Percentiles rank a stretch among this genome's conserved stretches.
Evolutionary conservation across 2,113 vertebrate genomes (phyloP).

Genomic region (Rana temporaria): DNA sequence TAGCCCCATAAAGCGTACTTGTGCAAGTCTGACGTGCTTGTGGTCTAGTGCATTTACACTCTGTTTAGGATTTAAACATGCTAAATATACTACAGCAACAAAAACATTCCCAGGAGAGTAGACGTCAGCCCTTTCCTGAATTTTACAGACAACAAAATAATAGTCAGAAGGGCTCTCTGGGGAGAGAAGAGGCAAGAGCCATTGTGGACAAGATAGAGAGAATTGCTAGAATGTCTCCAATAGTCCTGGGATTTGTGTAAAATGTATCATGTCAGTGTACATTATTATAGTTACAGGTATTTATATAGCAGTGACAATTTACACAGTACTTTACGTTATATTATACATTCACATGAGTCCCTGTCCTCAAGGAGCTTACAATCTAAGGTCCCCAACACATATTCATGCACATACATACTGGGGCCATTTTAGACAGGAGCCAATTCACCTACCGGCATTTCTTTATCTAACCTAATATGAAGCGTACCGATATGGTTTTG

Average conservation of each 20-base stretch:
- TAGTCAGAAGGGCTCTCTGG: not conserved
- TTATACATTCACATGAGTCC: too few relatives aligned
- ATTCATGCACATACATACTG: too few relatives aligned
- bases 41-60: not conserved
- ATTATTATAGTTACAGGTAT: not conserved
- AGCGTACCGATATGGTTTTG: not conserved
- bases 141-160: slow-evolving; percentile 24
- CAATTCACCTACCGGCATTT: too few relatives aligned
- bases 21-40: not conserved
- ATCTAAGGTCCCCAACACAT: too few relatives aligned
- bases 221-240: not conserved
- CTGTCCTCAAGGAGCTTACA: too few relatives aligned
- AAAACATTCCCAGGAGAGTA: slow-evolving; percentile 41
- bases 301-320: too few relatives aligned
- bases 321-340: too few relatives aligned
- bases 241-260: not conserved
- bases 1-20: not conserved
- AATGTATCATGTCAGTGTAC: not conserved
- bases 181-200: not conserved
- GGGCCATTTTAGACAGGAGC: too few relatives aligned
- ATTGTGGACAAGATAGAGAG: not conserved
- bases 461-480: too few relatives aligned
- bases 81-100: slow-evolving; percentile 17
- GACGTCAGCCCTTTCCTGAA: slow-evolving; percentile 19
- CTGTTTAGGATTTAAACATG: slow-evolving; percentile 27